Evolutionary conservation across 2,113 vertebrate genomes (phyloP).

Genomic region (Phylloscopus trochilus): DNA sequence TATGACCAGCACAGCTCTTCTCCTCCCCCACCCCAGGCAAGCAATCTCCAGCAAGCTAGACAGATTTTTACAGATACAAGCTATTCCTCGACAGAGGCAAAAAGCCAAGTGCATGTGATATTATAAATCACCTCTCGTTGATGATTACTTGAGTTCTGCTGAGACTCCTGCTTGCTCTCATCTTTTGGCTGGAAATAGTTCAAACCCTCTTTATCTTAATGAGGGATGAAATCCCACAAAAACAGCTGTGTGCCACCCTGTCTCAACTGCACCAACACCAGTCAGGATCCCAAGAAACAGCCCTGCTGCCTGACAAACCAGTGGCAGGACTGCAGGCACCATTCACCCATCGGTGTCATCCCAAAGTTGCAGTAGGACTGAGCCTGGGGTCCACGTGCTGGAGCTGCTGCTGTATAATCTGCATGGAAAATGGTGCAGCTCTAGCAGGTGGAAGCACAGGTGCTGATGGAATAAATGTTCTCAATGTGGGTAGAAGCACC

Average conservation of each 20-base stretch:
- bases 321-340: rapidly evolving
- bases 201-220: slow-evolving; percentile 64
- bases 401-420: not conserved
- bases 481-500: not conserved
- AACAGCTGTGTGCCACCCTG: not conserved
- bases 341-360: rapidly evolving
- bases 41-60: not conserved
- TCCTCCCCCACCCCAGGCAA: not conserved
- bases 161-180: slow-evolving; percentile 25
- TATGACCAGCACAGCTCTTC: not conserved
- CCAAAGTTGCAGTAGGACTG: not conserved
- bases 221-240: slow-evolving; percentile 57
- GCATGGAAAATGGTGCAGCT: not conserved
- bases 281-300: not conserved
- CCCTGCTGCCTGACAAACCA: not conserved
- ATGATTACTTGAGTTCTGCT: slow-evolving; percentile 49
- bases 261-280: not conserved
- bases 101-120: slow-evolving; percentile 51
- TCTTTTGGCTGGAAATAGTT: slow-evolving; percentile 52
- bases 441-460: not conserved
- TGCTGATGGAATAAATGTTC: not conserved
- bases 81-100: slow-evolving; percentile 35
- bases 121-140: slow-evolving; percentile 62
- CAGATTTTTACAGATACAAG: slow-evolving; percentile 54
- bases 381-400: not conserved